phyloP scores from a whole-genome alignment of 1,140 invertebrate genomes.

The Atopsyche davidsoni region DNA sequence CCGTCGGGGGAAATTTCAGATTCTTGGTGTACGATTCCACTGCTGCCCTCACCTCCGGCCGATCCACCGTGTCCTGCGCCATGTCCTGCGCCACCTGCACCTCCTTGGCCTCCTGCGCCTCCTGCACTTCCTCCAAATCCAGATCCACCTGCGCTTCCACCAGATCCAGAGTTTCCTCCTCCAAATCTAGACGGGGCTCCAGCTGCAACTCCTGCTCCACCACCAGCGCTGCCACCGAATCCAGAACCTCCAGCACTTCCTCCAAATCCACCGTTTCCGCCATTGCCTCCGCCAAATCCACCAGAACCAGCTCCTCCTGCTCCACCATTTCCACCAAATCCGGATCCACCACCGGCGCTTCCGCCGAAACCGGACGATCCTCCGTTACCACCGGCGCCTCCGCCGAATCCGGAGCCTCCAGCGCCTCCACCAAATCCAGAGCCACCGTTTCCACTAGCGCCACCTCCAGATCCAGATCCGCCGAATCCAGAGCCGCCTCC shows the following conservation, averaged over 20 bases:
- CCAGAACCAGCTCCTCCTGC: too few species aligned
- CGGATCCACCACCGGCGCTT: too few species aligned
- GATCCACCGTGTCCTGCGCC: conserved; percentile 15
- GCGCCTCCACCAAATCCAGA: too few species aligned
- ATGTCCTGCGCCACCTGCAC: conserved; percentile 18
- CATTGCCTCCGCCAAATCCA: too few species aligned
- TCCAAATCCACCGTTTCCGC: too few species aligned
- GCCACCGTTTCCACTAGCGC: too few species aligned
- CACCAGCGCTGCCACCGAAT: neutral
- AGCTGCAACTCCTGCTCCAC: conserved; percentile 27
- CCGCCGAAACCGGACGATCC: too few species aligned
- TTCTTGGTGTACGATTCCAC: conserved; percentile 14
- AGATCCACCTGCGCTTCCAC: neutral
- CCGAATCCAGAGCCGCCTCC: too few species aligned
- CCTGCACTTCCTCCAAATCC: neutral
- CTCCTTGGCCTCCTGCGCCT: conserved; percentile 21
- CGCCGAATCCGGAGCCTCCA: too few species aligned
- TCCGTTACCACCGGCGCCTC: too few species aligned
- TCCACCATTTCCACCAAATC: too few species aligned
- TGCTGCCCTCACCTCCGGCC: conserved; percentile 18
- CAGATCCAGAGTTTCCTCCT: conserved; percentile 9
- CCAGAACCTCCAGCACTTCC: neutral
- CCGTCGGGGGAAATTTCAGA: conserved; percentile 33
- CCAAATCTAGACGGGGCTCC: neutral
- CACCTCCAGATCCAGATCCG: too few species aligned